Evolutionary conservation across 2,113 vertebrate genomes (phyloP).

Genomic region (Pelmatolapia mariae): DNA sequence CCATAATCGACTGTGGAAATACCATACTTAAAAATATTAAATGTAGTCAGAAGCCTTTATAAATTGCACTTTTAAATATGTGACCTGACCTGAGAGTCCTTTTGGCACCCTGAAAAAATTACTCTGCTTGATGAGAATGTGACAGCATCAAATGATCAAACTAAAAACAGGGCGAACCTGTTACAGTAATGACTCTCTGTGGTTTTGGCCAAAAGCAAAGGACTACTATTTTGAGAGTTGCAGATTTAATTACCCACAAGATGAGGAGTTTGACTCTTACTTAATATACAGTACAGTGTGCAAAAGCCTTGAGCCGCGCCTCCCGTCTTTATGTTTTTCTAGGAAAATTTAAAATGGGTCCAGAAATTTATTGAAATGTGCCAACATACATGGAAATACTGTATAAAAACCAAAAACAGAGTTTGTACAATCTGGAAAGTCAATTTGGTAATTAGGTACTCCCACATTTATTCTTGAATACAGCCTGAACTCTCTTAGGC

Average conservation of each 20-base stretch:
- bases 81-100: conserved; percentile 38
- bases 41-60: conserved; percentile 33
- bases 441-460: not conserved
- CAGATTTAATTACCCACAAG: conserved; percentile 1
- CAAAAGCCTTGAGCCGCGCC: not conserved
- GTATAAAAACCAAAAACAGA: not conserved
- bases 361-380: not conserved
- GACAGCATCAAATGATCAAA: conserved; percentile 32
- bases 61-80: conserved; percentile 47
- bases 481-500: not conserved
- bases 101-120: conserved; percentile 27
- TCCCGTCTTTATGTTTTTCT: not conserved
- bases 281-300: not conserved
- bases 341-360: not conserved
- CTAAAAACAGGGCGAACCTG: not conserved
- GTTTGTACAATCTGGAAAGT: not conserved
- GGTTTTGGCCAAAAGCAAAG: not conserved
- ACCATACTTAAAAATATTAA: conserved; percentile 58
- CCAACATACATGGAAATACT: not conserved
- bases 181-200: conserved; percentile 19
- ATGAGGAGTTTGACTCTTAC: not conserved
- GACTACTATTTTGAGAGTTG: not conserved
- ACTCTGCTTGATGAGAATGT: conserved; percentile 55
- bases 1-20: conserved; percentile 41
- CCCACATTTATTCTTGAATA: not conserved